Percentiles rank a stretch among this genome's conserved stretches.
phyloP scores from a whole-genome alignment of 2,113 vertebrate genomes.

The Chrysemys picta region DNA sequence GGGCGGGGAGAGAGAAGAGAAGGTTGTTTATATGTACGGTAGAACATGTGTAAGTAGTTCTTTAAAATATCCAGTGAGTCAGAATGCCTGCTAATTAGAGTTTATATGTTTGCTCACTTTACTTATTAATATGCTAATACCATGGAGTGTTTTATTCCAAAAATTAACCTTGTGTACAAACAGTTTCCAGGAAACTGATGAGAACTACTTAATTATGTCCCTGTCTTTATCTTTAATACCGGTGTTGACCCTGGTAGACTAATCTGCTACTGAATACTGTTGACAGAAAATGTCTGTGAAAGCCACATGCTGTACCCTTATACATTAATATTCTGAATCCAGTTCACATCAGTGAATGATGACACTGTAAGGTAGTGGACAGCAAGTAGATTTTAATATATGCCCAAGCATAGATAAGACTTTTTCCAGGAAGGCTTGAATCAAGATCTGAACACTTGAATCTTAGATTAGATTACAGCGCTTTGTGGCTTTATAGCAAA shows the following conservation, averaged over 20 bases:
- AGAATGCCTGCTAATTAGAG: neutral
- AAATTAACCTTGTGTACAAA: slow-evolving; percentile 19
- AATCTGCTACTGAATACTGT: neutral
- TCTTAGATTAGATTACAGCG: neutral
- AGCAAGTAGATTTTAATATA: neutral
- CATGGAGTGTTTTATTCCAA: neutral
- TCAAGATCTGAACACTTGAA: neutral
- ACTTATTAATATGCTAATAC: slow-evolving; percentile 5
- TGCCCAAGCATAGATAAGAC: neutral
- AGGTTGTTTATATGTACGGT: neutral
- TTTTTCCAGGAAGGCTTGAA: neutral
- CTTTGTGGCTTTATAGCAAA: neutral
- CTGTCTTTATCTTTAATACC: neutral
- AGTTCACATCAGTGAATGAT: neutral
- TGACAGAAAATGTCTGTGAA: neutral
- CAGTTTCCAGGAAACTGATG: neutral
- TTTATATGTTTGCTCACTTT: neutral
- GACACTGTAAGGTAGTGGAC: neutral
- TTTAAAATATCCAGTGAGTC: neutral
- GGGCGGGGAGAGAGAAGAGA: neutral
- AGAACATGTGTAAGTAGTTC: neutral
- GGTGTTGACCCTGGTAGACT: neutral
- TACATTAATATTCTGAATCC: neutral
- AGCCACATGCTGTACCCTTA: neutral
- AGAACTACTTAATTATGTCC: neutral